These are phyloP conservation scores for Tor tambroides DNA, from an alignment of 2,113 vertebrate genomes.

Conservation along the genomic window DNA sequence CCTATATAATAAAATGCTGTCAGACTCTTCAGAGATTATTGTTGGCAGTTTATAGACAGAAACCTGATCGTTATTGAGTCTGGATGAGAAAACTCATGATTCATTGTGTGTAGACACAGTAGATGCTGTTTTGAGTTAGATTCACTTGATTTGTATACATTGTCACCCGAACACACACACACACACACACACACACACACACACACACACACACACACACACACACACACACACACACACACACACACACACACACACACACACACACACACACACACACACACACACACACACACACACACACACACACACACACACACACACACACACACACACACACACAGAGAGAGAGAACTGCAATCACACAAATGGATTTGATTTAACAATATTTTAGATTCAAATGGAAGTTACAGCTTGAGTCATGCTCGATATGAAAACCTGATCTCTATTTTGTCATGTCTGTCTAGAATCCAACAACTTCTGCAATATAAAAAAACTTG, in stretches of 20 bases:
- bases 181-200: constrained; percentile 5
- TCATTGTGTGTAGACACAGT: neutral
- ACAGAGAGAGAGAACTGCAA: neutral
- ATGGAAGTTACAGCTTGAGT: neutral
- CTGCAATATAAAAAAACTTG: neutral
- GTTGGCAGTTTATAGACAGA: constrained; percentile 43
- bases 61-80: constrained; percentile 51
- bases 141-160: constrained; percentile 26
- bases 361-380: constrained; percentile 28
- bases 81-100: constrained; percentile 36
- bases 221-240: constrained; percentile 5
- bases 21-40: neutral
- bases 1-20: neutral
- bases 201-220: neutral
- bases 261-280: neutral
- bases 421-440: constrained; percentile 19
- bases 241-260: neutral
- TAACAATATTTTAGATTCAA: neutral
- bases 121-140: constrained; percentile 37
- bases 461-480: neutral
- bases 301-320: neutral
- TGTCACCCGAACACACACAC: neutral
- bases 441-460: constrained; percentile 8
- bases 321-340: neutral
- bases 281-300: neutral